These are phyloP conservation scores for Hydrochoerus hydrochaeris DNA, from an alignment of 2,113 vertebrate genomes.

Conservation along the genomic window DNA sequence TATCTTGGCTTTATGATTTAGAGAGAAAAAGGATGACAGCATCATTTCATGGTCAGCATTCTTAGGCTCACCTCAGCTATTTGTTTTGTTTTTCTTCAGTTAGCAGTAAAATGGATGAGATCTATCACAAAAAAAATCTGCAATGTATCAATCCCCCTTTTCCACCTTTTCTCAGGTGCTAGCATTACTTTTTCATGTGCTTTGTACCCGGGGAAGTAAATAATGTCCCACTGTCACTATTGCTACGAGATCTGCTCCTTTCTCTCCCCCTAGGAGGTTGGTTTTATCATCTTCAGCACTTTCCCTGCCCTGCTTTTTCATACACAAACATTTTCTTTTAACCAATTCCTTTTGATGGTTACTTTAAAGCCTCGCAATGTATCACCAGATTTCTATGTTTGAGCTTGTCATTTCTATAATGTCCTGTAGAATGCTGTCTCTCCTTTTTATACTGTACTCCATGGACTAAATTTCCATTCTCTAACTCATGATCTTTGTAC, in stretches of 20 bases:
- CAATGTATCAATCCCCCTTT: neutral
- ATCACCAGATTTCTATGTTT: neutral
- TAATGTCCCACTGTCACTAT: neutral
- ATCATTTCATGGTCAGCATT: slow-evolving; percentile 51
- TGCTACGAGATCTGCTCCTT: neutral
- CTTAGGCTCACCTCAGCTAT: neutral
- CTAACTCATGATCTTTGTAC: neutral
- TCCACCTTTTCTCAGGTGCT: neutral
- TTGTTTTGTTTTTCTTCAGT: neutral
- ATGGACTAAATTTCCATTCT: neutral
- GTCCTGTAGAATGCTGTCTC: neutral
- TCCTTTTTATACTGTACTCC: neutral
- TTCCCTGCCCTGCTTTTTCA: neutral
- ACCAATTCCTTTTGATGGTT: neutral
- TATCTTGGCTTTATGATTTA: slow-evolving; percentile 43
- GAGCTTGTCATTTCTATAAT: neutral
- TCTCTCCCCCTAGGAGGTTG: fast-evolving
- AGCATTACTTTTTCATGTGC: neutral
- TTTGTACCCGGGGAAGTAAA: neutral
- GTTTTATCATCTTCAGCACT: neutral
- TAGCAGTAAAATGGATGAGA: slow-evolving; percentile 26
- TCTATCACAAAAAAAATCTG: neutral
- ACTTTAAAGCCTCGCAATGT: neutral
- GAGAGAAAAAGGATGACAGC: slow-evolving; percentile 10
- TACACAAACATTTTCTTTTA: neutral